Conservation (phyloP, 2,888 invertebrate species). For the Xylocampa areola region DNA sequence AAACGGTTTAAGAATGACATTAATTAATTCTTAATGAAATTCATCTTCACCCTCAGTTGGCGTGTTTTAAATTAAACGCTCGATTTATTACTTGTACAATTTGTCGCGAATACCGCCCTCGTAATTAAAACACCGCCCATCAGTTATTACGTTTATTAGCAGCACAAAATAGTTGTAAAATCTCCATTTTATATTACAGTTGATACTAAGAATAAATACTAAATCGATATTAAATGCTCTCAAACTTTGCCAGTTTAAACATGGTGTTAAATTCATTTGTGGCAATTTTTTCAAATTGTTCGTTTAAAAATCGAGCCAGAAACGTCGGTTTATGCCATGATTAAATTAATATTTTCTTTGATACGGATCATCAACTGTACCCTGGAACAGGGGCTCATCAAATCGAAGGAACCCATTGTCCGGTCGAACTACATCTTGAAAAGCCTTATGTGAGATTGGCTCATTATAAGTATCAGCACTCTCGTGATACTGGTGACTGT, state of each 20-base stretch:
- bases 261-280: constrained; percentile 46
- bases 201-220: constrained; percentile 68
- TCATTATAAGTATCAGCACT: constrained; percentile 74
- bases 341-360: constrained; percentile 80
- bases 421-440: constrained; percentile 76
- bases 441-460: constrained; percentile 76
- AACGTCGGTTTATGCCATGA: constrained; percentile 39
- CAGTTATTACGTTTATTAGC: constrained; percentile 86
- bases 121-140: constrained; percentile 80
- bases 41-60: constrained; percentile 88
- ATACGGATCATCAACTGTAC: constrained; percentile 82
- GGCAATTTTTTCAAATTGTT: constrained; percentile 64
- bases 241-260: constrained; percentile 31
- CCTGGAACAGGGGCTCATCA: constrained; percentile 83
- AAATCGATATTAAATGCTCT: constrained; percentile 50
- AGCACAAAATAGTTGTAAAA: constrained; percentile 73
- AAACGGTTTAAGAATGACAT: constrained; percentile 89
- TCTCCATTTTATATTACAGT: constrained; percentile 58
- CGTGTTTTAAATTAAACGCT: constrained; percentile 87
- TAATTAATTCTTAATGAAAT: constrained; percentile 90
- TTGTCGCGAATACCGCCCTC: constrained; percentile 81
- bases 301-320: constrained; percentile 66
- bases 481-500: constrained; percentile 86
- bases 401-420: constrained; percentile 82
- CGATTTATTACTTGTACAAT: constrained; percentile 89